phyloP scores from a whole-genome alignment of 2,113 vertebrate species.

The Vombatus ursinus region DNA sequence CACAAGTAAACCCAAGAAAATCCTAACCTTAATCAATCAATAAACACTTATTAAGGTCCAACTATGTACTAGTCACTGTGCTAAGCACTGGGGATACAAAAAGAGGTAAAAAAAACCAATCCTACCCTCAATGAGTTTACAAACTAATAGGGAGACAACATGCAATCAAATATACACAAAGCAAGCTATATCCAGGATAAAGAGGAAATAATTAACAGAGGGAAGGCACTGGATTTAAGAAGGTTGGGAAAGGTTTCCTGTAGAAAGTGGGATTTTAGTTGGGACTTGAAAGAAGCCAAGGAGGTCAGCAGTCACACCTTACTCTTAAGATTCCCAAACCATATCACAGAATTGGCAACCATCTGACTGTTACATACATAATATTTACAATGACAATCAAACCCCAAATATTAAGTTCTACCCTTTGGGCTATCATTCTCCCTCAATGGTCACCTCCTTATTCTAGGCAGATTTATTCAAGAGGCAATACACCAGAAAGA shows the following conservation, averaged over 20 bases:
- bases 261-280: not conserved
- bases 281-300: not conserved
- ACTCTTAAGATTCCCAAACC: not conserved
- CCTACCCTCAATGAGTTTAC: not conserved
- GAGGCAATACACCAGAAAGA: not conserved
- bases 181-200: not conserved
- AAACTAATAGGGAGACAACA: not conserved
- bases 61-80: not conserved
- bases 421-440: not conserved
- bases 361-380: not conserved
- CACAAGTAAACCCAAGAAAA: not conserved
- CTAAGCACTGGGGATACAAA: not conserved
- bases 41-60: not conserved
- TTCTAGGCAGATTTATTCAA: not conserved
- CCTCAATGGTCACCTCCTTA: not conserved
- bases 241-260: not conserved
- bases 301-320: not conserved
- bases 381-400: not conserved
- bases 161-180: not conserved
- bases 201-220: not conserved
- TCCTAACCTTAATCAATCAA: not conserved
- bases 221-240: not conserved
- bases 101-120: not conserved
- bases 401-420: not conserved
- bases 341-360: not conserved